Evolutionary conservation across 2,888 invertebrate species (phyloP).

Genomic region (Gibbula magus): DNA sequence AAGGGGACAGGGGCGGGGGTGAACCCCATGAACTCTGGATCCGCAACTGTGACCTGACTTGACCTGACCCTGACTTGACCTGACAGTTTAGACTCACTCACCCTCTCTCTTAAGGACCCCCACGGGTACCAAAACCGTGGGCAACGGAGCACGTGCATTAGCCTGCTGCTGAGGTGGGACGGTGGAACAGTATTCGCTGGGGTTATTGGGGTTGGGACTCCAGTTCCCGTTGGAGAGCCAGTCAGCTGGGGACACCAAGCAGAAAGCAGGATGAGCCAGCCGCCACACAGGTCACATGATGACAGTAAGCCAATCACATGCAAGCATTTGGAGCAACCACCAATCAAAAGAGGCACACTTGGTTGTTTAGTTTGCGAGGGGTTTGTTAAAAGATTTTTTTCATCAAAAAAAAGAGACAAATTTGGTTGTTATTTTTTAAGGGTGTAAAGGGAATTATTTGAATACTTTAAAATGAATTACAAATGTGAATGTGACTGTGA

Average conservation of each 20-base stretch:
- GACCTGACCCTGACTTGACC: no score
- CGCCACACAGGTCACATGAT: slow-evolving; percentile 11
- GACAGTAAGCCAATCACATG: slow-evolving; percentile 24
- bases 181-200: slow-evolving; percentile 90
- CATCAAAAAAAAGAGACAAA: no score
- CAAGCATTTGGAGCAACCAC: slow-evolving; percentile 19
- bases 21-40: no score
- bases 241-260: slow-evolving; percentile 44
- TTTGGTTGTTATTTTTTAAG: no score
- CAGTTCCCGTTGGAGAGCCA: slow-evolving; percentile 39
- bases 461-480: no score
- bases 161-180: slow-evolving; percentile 87
- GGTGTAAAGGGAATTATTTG: no score
- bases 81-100: slow-evolving; percentile 59
- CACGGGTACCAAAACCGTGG: slow-evolving; percentile 89
- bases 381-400: no score
- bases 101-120: slow-evolving; percentile 86
- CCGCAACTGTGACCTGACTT: no score
- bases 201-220: slow-evolving; percentile 87
- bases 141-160: slow-evolving; percentile 77
- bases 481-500: no score
- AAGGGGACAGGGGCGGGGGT: no score
- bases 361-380: no score
- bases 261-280: slow-evolving; percentile 29
- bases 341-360: slow-evolving; percentile 19